These are phyloP conservation scores for Centropristis striata DNA, from an alignment of 2,113 vertebrate species.

Conservation along the genomic window DNA sequence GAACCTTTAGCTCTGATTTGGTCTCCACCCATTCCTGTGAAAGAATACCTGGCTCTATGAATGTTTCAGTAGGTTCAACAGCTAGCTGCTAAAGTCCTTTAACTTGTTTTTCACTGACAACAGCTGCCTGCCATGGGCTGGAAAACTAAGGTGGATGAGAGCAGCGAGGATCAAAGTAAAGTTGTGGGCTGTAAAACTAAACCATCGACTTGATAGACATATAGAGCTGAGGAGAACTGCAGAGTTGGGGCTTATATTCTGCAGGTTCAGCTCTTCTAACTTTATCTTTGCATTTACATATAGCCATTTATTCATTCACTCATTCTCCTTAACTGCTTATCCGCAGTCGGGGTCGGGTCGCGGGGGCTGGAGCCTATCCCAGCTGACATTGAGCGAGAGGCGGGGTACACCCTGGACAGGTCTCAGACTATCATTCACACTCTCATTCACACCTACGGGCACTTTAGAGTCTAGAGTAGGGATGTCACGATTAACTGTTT, in stretches of 20 bases:
- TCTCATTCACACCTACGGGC: no score
- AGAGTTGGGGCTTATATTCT: neutral
- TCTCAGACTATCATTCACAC: no score
- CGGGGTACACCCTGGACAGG: no score
- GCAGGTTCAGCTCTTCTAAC: no score
- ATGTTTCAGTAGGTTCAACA: neutral
- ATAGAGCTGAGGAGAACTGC: neutral
- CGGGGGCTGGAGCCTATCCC: no score
- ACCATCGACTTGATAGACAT: neutral
- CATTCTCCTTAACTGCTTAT: no score
- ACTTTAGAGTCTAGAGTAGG: no score
- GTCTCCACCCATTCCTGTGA: no score
- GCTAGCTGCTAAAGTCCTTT: neutral
- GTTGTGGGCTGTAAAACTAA: conserved; percentile 1
- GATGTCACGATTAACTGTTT: no score
- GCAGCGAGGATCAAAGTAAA: neutral
- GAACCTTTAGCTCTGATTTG: neutral
- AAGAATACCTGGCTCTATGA: neutral
- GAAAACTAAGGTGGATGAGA: neutral
- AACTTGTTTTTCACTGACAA: neutral
- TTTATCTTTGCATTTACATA: neutral
- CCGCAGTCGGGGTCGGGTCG: no score
- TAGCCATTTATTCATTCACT: neutral
- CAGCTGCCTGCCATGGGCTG: neutral
- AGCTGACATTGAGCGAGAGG: no score